These are phyloP conservation scores for Drosophila sechellia DNA, from an alignment of 1,140 invertebrate genomes.

Conservation along the genomic window DNA sequence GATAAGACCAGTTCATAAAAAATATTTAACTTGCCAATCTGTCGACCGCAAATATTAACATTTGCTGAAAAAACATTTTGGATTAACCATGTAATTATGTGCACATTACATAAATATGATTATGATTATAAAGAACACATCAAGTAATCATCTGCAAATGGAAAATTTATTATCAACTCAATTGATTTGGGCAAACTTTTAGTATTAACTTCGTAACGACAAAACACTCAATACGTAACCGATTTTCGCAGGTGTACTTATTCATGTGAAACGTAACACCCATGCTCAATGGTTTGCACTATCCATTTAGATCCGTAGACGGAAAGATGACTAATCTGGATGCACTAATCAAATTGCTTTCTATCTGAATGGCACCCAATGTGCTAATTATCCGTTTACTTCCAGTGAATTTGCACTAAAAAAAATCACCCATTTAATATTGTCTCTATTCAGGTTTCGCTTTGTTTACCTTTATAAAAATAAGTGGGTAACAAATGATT, in stretches of 20 bases:
- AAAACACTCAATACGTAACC: neutral
- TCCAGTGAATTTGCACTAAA: slow-evolving; percentile 4
- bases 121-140: neutral
- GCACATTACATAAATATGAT: neutral
- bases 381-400: slow-evolving; percentile 21
- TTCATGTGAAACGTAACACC: slow-evolving; percentile 31
- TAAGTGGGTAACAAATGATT: slow-evolving; percentile 5
- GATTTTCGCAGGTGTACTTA: slow-evolving; percentile 6
- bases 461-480: slow-evolving; percentile 11
- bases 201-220: no score
- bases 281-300: slow-evolving; percentile 6
- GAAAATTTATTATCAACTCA: no score
- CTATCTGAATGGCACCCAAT: neutral
- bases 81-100: neutral
- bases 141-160: neutral
- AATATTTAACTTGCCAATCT: slow-evolving; percentile 21
- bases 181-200: no score
- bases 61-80: slow-evolving; percentile 2
- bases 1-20: slow-evolving; percentile 18
- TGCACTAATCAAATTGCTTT: slow-evolving; percentile 2
- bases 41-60: slow-evolving; percentile 24
- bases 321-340: slow-evolving; percentile 24
- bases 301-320: slow-evolving; percentile 11
- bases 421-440: slow-evolving; percentile 8
- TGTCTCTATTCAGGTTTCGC: neutral